Evolutionary conservation across 2,797 vertebrate species (phyloP), one percentile per base, ranked within the genome.

Genomic region (Sebastolobus alascanus): DNA sequence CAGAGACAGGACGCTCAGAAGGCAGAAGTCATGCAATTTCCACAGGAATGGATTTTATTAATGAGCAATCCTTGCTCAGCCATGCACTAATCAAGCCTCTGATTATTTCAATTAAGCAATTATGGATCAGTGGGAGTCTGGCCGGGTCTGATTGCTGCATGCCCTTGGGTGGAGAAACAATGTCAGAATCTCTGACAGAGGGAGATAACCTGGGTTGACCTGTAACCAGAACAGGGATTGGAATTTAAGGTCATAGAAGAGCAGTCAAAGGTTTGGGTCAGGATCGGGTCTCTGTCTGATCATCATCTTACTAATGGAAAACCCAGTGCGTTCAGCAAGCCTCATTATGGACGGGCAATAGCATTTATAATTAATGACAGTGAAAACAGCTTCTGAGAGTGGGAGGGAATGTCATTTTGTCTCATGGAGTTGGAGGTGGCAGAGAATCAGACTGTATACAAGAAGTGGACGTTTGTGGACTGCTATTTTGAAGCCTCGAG

Each of bases 31-130:
- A 73, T 78, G 73, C 65, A 66, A 88, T 87, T 86, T 90, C 83
- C 80, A 84, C 61, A 77, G 81, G 68, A 85, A 80, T 52, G 31
- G 33, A 78, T 86, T 84, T 68, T 71, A 68, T 86, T 86, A 87
- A 86, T 77, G 78, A 79, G 70, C 9, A 79, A 69, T 74, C 55
- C 79, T 79, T 77, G 65, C 77, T 83, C 78, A 73, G 63, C 77
- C 82, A 37, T 16, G 20, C 69, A 74, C 77, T 88, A 89, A 90
- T 88, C 83, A 92, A 87, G 79, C 66, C 67, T 27, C 74, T 86
- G 84, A 90, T 93, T 89, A 86, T 87, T 89, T 84, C 82, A 88
- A 90, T 90, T 85, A 81, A 79, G 72, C 81, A 88, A 90, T 88
- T 87, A 88, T 0, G 27, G 59, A 60, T 87, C 31, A 77, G 59